A percentile compares a stretch with the other conserved stretches of the same genome.
Evolutionary conservation across 2,113 vertebrate genomes (phyloP).

Genomic region (Xerus inauris): DNA sequence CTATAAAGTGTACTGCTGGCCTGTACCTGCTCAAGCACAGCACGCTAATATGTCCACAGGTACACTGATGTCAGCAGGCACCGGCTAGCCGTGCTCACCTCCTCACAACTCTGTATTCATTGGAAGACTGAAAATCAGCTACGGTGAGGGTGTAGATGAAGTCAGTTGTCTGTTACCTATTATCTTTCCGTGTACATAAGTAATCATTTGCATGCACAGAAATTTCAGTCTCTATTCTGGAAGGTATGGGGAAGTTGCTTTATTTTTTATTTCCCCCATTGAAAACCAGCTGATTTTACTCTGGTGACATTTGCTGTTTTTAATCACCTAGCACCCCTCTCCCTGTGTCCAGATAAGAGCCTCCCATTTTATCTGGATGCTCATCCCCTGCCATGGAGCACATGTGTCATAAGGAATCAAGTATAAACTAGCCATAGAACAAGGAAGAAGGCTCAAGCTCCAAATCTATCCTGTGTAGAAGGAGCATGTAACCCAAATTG

Average conservation of each 20-base stretch:
- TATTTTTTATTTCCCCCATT: neutral
- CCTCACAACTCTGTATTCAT: neutral
- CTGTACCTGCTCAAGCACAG: no score
- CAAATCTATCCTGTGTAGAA: neutral
- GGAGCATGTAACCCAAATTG: neutral
- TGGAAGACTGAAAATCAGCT: neutral
- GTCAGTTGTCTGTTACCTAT: neutral
- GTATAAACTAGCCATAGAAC: rapidly evolving
- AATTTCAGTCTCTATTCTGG: neutral
- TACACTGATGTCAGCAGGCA: rapidly evolving
- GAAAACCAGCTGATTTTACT: neutral
- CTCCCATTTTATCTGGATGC: no score
- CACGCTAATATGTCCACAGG: neutral
- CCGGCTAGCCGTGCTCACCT: neutral
- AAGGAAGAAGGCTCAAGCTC: neutral
- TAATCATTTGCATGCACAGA: neutral
- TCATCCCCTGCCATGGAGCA: neutral
- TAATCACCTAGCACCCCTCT: neutral
- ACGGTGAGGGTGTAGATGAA: neutral
- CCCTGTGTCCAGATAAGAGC: neutral
- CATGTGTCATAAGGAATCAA: neutral
- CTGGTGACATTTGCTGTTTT: neutral
- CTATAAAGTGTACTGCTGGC: rapidly evolving
- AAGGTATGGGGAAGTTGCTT: neutral
- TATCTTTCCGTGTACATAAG: neutral